Percentiles rank a stretch among this genome's conserved stretches.
Evolutionary conservation across 2,113 vertebrate species (phyloP).

Genomic region (Dinomys branickii): DNA sequence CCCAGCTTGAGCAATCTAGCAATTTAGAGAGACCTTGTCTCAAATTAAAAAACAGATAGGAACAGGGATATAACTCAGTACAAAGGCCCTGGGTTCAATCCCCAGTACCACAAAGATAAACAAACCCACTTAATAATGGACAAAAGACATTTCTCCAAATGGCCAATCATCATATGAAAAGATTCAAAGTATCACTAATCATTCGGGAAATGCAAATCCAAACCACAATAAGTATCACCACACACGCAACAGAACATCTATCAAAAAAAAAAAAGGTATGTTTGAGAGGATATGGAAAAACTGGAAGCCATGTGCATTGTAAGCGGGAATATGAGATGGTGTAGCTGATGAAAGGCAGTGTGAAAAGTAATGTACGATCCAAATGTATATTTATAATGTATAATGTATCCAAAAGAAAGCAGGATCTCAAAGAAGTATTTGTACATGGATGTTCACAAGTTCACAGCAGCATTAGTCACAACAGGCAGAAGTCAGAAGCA

Average conservation of each 20-base stretch:
- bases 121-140: neutral
- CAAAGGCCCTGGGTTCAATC: neutral
- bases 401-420: constrained; percentile 16
- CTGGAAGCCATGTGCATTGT: neutral
- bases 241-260: neutral
- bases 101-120: neutral
- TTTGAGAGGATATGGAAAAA: neutral
- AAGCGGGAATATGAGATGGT: neutral
- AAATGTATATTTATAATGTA: no score
- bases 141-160: neutral
- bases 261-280: neutral
- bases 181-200: neutral
- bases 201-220: neutral
- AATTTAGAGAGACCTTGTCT: neutral
- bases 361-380: neutral
- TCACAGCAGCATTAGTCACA: neutral
- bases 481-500: neutral
- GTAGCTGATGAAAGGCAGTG: neutral
- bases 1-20: neutral
- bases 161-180: neutral
- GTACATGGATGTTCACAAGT: no score
- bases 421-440: neutral
- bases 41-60: neutral
- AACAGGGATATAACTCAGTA: neutral
- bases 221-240: neutral